phyloP scores from a whole-genome alignment of 2,797 vertebrate genomes.

The Varecia variegata region DNA sequence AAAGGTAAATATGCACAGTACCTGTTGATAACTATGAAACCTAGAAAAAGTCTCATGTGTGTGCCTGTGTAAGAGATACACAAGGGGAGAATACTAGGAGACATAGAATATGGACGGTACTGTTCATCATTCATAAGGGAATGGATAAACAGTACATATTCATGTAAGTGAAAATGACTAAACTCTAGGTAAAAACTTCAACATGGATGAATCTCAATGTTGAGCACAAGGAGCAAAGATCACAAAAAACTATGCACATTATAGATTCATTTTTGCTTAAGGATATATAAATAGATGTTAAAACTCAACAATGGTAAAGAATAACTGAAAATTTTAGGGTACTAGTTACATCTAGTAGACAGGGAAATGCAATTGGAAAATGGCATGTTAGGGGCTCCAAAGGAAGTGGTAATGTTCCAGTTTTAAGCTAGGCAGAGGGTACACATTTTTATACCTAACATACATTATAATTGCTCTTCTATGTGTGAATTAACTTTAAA shows the following conservation, averaged over 20 bases:
- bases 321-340: neutral
- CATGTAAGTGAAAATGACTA: neutral
- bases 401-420: neutral
- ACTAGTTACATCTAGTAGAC: neutral
- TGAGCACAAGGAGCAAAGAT: neutral
- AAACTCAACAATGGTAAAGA: neutral
- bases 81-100: neutral
- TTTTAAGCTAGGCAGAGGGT: neutral
- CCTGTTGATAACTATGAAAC: neutral
- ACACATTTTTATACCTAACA: neutral
- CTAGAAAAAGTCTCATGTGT: neutral
- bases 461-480: neutral
- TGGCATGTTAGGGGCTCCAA: neutral
- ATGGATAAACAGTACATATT: neutral
- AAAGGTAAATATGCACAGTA: neutral
- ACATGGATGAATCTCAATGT: neutral
- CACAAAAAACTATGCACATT: neutral
- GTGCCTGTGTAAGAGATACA: neutral
- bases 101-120: rapidly evolving
- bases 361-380: neutral
- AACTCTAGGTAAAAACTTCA: neutral
- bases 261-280: neutral
- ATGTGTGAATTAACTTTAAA: neutral
- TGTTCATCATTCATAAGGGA: neutral
- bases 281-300: neutral